Evolutionary conservation across 2,888 invertebrate genomes (phyloP), one percentile per base, ranked within the genome.

Genomic region (Peribatodes rhomboidaria): DNA sequence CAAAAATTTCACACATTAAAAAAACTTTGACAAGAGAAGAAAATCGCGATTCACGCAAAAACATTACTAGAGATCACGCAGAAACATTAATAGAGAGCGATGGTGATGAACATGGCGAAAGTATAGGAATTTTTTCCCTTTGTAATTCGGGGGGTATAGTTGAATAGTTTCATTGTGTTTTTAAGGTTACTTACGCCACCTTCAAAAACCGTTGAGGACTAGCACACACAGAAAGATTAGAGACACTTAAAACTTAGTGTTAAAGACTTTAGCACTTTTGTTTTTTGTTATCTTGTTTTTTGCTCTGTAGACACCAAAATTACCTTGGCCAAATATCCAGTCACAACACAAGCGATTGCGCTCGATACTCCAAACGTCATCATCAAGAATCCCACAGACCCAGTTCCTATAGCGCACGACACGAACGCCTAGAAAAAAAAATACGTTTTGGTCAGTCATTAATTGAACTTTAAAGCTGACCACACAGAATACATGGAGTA

Each of bases 341-440:
- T 89, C 50, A 89, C 70, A 9, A 90, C 85, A 31, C 95, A 95
- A 18, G 95, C 94, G 2, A 95, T 71, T 0, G 96, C 95, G 65
- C 95, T 94, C 0, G 94, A 91, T 0, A 95, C 79, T 0, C 96
- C 96, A 74, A 93, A 95, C 33, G 95, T 94, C 81, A 96, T 95
- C 94, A 96, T 95, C 11, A 96, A 95, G 76, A 95, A 95, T 0
- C 96, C 96, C 0, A 96, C 95, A 49, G 95, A 94, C n/a, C 95
- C 93, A 0, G 96, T 94, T 0, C 96, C 94, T 69, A 94, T 89
- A 0, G 94, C 92, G 59, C 95, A 95, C 0, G 94, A 93, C 9
- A 95, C 93, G 73, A 93, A 95, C 14, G 94, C 91, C 94, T 95
- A 85, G 2, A 87, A 85, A 9, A 18, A 52, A 62, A 20, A 54